Base-by-base conservation (phyloP, 2,113 vertebrate species). In the Bos javanicus region DNA sequence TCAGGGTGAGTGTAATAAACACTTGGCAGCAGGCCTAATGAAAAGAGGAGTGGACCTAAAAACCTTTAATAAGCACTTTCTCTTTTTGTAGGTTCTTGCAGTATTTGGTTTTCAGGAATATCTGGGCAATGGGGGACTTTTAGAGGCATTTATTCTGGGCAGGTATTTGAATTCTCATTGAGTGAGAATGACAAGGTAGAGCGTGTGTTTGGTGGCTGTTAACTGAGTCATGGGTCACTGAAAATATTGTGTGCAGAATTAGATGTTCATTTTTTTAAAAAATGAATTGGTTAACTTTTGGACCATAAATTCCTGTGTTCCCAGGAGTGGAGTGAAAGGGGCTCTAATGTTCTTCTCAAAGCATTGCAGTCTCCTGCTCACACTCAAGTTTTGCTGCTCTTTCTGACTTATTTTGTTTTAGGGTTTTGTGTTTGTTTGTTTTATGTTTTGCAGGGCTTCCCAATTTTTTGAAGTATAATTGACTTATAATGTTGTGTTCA, bases 151-250 rank as follows among this genome's bases (percentile, higher is more conserved):
- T 80, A 16, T 36, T 57, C 16, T 10, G n/a, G 23, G 30, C 50
- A 81, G 21, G 30, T 90, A 57, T 87, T 87, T 95, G 87, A 96
- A 62, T 87, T 97, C 50, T 96, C 87, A 33, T 52, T 90, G 89
- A n/a, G 36, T 74, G 39, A 91, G 57, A 85, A 85, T 54, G 83
- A 43, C 50, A 85, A 54, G 48, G 46, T 30, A 50, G 59, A 96
- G 23, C 5, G 1, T 21, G 25, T 10, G 6, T 19, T 15, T 60
- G 43, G 54, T 28, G 4, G 62, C 87, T 87, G 33, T 57, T 90
- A 74, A 39, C 54, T 57, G 36, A 80, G 36, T 56, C n/a, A 3
- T 16, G 11, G 25, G 8, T 52, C 36, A 50, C 2, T 94, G 86
- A 87, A 88, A 84, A 76, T 48, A 4, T 33, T n/a, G 23, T 50